Base-by-base conservation (phyloP, 1,140 invertebrate species). In the Pseudobourletiella spinata region DNA sequence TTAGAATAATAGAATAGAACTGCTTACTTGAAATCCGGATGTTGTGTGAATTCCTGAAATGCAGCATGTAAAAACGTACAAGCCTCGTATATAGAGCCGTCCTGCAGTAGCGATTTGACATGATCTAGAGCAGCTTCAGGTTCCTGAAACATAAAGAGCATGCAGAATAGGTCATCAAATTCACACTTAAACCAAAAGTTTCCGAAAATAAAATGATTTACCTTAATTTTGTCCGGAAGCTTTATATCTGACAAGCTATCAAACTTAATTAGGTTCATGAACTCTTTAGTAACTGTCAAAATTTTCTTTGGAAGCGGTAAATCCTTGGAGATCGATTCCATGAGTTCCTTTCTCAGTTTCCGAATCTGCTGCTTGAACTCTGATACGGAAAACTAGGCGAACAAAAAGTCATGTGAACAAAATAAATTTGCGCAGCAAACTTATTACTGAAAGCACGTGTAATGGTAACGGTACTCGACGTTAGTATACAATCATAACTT, bases 21-120 rank as follows among this genome's bases (percentile, higher is more conserved):
- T 28, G 35, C 20, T 57, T 63, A 56, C 61, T 51, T 48, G 44
- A 59, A 59, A 8, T 46, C 39, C 20, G 30, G 52, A 63, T 48
- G 6, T 14, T 50, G 8, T 20, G 4, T 44, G 14, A 63, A 32
- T 50, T 57, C 29, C 16, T 35, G 3, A 4, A 43, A 30, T 4
- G 43, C 26, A 2, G 22, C 24, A 25, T 48, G 50, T 2, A 63
- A 28, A 22, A 26, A 28, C 57, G 56, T 32, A 35, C 61, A 63
- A 6, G 61, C 61, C n/a, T 57, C 28, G 26, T 52, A 63, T 16
- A 57, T 28, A 11, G 25, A 11, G 14, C 25, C 55, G 8, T 57
- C 29, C 6, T 57, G 14, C 20, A 57, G 25, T 4, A 43, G n/a
- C 15, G 25, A 32, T 14, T 46, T 46, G 18, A 63, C 11, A 39